Conservation (phyloP, 1,140 invertebrate species). For the Zaprionus tsacasi region DNA sequence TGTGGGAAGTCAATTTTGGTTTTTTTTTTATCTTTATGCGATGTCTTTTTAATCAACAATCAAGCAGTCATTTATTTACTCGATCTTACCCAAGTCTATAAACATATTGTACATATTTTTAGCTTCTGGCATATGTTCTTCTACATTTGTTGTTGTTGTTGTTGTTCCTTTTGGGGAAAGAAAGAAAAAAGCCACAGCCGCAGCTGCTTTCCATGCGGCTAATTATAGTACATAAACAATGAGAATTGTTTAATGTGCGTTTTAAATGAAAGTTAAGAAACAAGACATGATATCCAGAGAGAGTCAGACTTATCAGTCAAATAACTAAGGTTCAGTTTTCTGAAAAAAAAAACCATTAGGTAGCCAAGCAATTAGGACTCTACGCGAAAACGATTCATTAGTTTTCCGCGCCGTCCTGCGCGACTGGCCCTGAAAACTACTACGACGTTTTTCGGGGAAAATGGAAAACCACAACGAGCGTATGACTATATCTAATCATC, state of each 20-base stretch:
- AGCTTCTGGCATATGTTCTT: conserved; percentile 58
- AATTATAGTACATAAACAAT: conserved; percentile 67
- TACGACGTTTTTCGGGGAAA: not conserved
- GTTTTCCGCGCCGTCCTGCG: conserved; percentile 1
- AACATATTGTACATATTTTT: conserved; percentile 65
- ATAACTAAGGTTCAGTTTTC: not conserved
- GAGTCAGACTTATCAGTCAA: not conserved
- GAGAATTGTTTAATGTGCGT: conserved; percentile 44
- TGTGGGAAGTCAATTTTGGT: not conserved
- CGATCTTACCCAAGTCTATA: conserved; percentile 17
- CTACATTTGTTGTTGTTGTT: conserved; percentile 48
- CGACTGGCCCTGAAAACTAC: not conserved
- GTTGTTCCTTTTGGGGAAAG: not conserved
- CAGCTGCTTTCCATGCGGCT: conserved; percentile 57
- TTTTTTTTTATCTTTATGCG: not conserved
- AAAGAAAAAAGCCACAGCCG: conserved; percentile 45
- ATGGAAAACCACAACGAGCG: not conserved
- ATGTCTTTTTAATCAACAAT: conserved; percentile 26
- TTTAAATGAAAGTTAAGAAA: conserved; percentile 44
- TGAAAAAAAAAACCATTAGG: not conserved
- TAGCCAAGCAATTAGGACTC: not conserved
- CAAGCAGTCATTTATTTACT: conserved; percentile 27
- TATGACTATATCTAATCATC: not conserved
- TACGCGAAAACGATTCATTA: not conserved
- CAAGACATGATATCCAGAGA: not conserved